Evolutionary conservation across 2,113 vertebrate genomes (phyloP).

Genomic region (Cercopithecus mona): DNA sequence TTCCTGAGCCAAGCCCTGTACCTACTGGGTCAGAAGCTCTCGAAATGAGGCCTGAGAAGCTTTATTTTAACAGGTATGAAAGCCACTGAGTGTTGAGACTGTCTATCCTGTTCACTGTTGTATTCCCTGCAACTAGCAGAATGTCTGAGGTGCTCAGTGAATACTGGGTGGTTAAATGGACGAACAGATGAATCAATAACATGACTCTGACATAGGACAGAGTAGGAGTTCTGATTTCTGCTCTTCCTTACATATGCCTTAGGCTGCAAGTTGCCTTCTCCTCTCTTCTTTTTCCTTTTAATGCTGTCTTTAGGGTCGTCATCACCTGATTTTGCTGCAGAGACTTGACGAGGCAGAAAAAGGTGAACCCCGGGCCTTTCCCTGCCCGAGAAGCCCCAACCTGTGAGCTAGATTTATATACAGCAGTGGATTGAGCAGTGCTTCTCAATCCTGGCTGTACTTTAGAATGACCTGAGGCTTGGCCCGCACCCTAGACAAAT

Average conservation of each 20-base stretch:
- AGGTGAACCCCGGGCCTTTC: background rate
- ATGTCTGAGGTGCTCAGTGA: background rate
- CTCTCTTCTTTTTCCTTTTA: background rate
- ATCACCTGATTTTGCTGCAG: background rate
- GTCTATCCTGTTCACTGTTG: background rate
- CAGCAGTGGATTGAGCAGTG: background rate
- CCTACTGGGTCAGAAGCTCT: background rate
- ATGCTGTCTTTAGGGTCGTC: background rate
- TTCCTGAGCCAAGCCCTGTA: background rate
- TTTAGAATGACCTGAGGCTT: background rate
- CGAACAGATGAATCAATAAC: background rate
- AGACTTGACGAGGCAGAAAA: background rate
- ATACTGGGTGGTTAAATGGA: no score
- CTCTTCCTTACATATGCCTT: background rate
- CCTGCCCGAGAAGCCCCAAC: background rate
- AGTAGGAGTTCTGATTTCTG: background rate
- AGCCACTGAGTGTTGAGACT: background rate
- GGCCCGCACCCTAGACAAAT: background rate
- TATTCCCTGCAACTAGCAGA: background rate
- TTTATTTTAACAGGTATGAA: background rate
- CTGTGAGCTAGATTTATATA: background rate
- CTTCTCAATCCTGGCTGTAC: background rate
- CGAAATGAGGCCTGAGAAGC: no score
- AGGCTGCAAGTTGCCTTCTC: background rate
- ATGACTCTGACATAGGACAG: background rate